Evolutionary conservation across 2,888 invertebrate species (phyloP).

Genomic region (Desoria tigrina): DNA sequence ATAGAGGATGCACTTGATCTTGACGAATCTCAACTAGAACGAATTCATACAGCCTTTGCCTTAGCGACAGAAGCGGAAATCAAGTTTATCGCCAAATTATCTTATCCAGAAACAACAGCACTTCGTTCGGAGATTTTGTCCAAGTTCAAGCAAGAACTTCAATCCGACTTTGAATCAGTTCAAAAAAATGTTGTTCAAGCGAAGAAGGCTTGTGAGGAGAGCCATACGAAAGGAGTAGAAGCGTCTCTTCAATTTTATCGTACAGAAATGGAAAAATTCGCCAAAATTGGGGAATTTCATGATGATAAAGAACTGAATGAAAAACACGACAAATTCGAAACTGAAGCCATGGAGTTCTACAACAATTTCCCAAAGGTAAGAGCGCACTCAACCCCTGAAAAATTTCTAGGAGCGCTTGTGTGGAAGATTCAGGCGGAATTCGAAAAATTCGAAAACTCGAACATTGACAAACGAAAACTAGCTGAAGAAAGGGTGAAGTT

Average conservation of each 20-base stretch:
- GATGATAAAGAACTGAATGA: background rate
- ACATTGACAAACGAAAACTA: conserved; percentile 8
- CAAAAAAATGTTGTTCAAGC: background rate
- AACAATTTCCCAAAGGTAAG: background rate
- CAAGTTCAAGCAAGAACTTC: too few relatives aligned
- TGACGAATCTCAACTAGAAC: too few relatives aligned
- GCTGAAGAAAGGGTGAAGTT: conserved; percentile 14
- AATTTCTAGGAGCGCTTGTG: conserved; percentile 11
- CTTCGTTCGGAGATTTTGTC: too few relatives aligned
- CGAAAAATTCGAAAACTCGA: conserved; percentile 8
- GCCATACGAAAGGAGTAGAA: conserved; percentile 9
- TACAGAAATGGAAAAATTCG: background rate
- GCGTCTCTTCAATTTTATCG: background rate
- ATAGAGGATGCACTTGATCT: background rate
- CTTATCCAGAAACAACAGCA: too few relatives aligned
- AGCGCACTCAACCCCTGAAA: conserved; percentile 11
- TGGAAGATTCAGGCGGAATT: conserved; percentile 7
- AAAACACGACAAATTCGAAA: background rate
- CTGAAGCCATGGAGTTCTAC: background rate
- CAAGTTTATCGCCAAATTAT: too few relatives aligned
- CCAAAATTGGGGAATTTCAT: background rate
- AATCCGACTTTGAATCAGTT: too few relatives aligned
- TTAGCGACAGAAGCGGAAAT: too few relatives aligned
- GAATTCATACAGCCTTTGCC: too few relatives aligned
- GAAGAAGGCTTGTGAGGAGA: conserved; percentile 5